A percentile compares a stretch with the other conserved stretches of the same genome.
phyloP scores from a whole-genome alignment of 2,888 invertebrate species.

The Neoitamus cyanurus region DNA sequence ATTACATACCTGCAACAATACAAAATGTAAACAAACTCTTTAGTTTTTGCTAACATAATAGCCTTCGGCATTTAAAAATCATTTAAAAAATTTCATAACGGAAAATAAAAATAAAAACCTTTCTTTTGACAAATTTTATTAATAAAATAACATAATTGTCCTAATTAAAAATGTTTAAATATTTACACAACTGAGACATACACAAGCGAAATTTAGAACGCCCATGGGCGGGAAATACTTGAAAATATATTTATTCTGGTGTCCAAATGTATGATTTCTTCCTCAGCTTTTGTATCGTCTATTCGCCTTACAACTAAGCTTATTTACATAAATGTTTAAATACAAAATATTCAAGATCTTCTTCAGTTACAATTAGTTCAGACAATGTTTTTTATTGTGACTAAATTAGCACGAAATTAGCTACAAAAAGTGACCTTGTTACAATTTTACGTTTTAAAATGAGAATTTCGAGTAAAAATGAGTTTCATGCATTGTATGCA shows the following conservation, averaged over 20 bases:
- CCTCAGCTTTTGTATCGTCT: neutral
- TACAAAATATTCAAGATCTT: slow-evolving; percentile 18
- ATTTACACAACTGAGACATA: slow-evolving; percentile 1
- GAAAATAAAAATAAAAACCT: neutral
- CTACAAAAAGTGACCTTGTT: slow-evolving; percentile 4
- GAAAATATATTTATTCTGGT: slow-evolving; percentile 3
- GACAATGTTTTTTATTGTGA: slow-evolving; percentile 12
- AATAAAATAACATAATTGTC: slow-evolving; percentile 17
- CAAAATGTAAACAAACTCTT: neutral
- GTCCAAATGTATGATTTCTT: neutral
- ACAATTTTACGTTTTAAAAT: neutral
- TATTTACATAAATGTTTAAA: slow-evolving; percentile 23
- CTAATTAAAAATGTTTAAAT: slow-evolving; percentile 7
- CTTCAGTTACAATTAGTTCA: neutral
- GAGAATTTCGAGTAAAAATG: neutral
- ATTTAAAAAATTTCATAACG: neutral
- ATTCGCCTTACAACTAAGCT: neutral
- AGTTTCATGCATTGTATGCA: neutral
- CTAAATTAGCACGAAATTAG: slow-evolving; percentile 18
- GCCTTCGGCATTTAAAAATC: neutral
- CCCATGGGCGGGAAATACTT: neutral
- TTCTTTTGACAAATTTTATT: slow-evolving; percentile 4
- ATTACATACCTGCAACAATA: neutral
- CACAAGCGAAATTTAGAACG: neutral
- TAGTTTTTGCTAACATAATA: neutral